Conservation (phyloP, 2,113 vertebrate genomes). For the Oncorhynchus keta region DNA sequence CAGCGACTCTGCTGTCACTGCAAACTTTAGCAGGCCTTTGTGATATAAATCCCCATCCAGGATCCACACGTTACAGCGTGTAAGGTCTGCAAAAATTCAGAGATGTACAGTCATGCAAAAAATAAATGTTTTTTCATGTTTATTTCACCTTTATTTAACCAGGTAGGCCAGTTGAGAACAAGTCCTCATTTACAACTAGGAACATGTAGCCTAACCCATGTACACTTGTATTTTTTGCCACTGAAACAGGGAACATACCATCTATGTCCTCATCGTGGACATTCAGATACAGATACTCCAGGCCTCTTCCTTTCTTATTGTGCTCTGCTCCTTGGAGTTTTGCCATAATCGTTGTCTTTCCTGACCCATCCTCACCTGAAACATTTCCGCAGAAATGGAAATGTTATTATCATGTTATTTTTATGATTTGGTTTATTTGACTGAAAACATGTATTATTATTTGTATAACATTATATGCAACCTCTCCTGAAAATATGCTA, state of each 20-base stretch:
- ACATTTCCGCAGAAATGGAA: not conserved
- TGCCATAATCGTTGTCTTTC: slow-evolving; percentile 93
- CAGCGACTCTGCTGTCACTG: slow-evolving; percentile 85
- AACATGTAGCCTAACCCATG: not conserved
- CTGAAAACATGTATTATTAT: not conserved
- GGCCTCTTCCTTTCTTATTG: slow-evolving; percentile 93
- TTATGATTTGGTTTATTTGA: not conserved
- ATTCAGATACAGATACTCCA: slow-evolving; percentile 95
- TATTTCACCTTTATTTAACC: too few relatives aligned
- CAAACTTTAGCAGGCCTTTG: slow-evolving; percentile 95
- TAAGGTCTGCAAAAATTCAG: slow-evolving; percentile 78
- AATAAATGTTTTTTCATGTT: too few relatives aligned
- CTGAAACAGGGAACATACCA: slow-evolving; percentile 70
- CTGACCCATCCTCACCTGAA: slow-evolving; percentile 96
- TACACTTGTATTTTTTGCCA: not conserved
- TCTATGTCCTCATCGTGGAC: slow-evolving; percentile 95
- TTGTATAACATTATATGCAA: not conserved
- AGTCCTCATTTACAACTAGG: too few relatives aligned
- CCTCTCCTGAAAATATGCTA: not conserved
- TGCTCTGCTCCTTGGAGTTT: slow-evolving; percentile 96
- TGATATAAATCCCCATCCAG: slow-evolving; percentile 95
- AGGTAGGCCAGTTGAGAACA: too few relatives aligned
- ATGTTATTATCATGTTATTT: not conserved
- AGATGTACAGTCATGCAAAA: not conserved
- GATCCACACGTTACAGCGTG: slow-evolving; percentile 97